Conservation (phyloP, 2,888 invertebrate genomes). For the Drosophila fulvimacula region DNA sequence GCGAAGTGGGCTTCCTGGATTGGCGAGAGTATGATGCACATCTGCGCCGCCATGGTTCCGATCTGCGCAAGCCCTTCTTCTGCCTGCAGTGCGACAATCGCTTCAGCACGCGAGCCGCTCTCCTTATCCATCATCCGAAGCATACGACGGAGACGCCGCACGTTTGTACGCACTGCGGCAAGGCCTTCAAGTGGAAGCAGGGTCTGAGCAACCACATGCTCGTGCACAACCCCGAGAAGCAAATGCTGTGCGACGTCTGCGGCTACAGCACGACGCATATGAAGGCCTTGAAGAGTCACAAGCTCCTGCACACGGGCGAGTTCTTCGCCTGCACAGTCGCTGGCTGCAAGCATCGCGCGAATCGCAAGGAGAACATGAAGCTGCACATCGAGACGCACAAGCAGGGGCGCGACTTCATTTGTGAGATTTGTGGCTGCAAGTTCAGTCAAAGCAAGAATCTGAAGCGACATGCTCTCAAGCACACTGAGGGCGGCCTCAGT, state of each 20-base stretch:
- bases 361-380: conserved; percentile 86
- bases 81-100: conserved; percentile 86
- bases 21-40: conserved; percentile 84
- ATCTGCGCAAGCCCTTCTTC: conserved; percentile 85
- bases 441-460: conserved; percentile 87
- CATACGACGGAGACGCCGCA: conserved; percentile 86
- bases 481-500: conserved; percentile 74
- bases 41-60: conserved; percentile 83
- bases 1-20: conserved; percentile 82
- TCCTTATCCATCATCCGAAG: conserved; percentile 86
- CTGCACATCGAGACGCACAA: conserved; percentile 86
- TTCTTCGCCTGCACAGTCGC: conserved; percentile 85
- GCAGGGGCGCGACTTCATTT: conserved; percentile 86
- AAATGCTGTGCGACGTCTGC: conserved; percentile 87
- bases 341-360: conserved; percentile 85
- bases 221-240: conserved; percentile 85
- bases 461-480: conserved; percentile 82
- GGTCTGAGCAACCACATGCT: conserved; percentile 86
- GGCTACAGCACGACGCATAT: conserved; percentile 87
- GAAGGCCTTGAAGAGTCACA: conserved; percentile 86
- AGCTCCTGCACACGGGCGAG: conserved; percentile 86
- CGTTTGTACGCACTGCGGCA: conserved; percentile 85
- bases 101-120: conserved; percentile 85
- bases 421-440: conserved; percentile 86
- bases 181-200: conserved; percentile 87